Base-by-base conservation (phyloP, 2,888 invertebrate genomes). In the Tipula vernalis region DNA sequence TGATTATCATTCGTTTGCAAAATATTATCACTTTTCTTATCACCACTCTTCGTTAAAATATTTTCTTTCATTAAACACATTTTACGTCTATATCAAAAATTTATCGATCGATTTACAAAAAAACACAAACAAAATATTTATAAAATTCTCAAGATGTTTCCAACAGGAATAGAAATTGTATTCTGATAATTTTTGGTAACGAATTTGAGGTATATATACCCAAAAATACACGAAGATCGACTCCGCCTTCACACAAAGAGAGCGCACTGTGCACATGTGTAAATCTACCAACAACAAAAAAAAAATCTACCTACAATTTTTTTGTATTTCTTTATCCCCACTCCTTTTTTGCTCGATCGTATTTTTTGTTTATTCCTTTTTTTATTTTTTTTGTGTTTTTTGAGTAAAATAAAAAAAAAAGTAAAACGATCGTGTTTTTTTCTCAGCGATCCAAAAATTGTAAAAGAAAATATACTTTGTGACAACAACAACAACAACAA, bases 41-140 rank as follows among this genome's bases (percentile, higher is more conserved):
- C 44, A 28, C 44, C 44, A 28, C 28, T 18, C 13, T 86, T 51
- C 36, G 47, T 10, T 47, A 86, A 86, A n/a, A 86, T 28, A 86
- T 86, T 86, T 44, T 86, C 86, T 44, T 44, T 86, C 36, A 86
- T 44, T 36, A 86, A 44, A 86, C 86, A 86, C 86, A 86, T 86
- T 44, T 28, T 47, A 39, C 84, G 36, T 84, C 36, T 39, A 47
- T 51, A 51, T n/a, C 0, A 39, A 84, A 28, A 28, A 28, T 28
- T 28, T 10, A 0, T 51, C 15, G n/a, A 28, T 51, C 12, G 44
- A 44, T 44, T 44, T 44, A 10, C 28, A 28, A 0, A 28, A 44
- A 39, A 6, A 6, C 44, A 10, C 44, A 44, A 6, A 44, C 3
- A 42, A 42, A 42, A 42, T 42, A 42, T 42, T 42, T 84, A 5